These are phyloP conservation scores for Hybognathus amarus DNA, from an alignment of 2,797 vertebrate genomes.

Conservation along the genomic window DNA sequence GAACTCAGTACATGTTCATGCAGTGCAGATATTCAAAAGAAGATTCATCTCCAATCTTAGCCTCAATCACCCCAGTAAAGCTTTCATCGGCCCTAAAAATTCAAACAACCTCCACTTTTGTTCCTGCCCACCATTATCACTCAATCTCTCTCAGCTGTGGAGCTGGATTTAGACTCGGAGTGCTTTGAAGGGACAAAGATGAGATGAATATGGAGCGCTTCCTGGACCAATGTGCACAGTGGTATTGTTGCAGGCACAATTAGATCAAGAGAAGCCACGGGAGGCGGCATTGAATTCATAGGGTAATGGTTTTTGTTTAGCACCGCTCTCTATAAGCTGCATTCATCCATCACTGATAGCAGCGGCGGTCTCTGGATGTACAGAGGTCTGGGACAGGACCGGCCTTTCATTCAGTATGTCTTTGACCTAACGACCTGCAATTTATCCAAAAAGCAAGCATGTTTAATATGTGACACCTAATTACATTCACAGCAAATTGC, in stretches of 20 bases:
- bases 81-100: slow-evolving; percentile 70
- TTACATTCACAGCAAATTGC: slow-evolving; percentile 56
- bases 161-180: slow-evolving; percentile 32
- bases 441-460: slow-evolving; percentile 49
- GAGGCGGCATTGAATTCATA: slow-evolving; percentile 29
- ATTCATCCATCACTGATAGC: not conserved
- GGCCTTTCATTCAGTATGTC: not conserved
- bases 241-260: slow-evolving; percentile 52
- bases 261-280: slow-evolving; percentile 58
- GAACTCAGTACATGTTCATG: not conserved
- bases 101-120: slow-evolving; percentile 69
- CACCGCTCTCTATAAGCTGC: not conserved
- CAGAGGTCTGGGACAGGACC: not conserved
- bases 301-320: slow-evolving; percentile 15
- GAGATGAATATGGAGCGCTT: slow-evolving; percentile 51
- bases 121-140: slow-evolving; percentile 60
- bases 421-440: slow-evolving; percentile 15
- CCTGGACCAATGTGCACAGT: slow-evolving; percentile 54
- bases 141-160: slow-evolving; percentile 57
- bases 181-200: slow-evolving; percentile 49
- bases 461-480: slow-evolving; percentile 56
- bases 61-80: slow-evolving; percentile 53
- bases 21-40: slow-evolving; percentile 53
- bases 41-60: slow-evolving; percentile 31
- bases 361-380: not conserved